Evolutionary conservation across 2,888 invertebrate genomes (phyloP).

Genomic region (Synergus japonicus): DNA sequence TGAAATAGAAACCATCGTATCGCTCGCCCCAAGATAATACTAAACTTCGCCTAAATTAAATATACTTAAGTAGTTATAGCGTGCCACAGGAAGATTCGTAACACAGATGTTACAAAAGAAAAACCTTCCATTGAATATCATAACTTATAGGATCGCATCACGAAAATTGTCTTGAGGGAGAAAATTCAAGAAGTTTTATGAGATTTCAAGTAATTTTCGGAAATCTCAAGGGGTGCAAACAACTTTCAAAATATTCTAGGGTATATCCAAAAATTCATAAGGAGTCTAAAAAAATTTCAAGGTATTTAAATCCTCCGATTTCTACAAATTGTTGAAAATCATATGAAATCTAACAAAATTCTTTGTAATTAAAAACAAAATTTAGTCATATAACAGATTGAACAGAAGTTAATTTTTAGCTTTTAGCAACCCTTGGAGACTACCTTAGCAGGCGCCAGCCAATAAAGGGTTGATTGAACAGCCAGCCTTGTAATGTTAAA

Average conservation of each 20-base stretch:
- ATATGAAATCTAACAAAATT: too few relatives aligned
- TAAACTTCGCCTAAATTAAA: slow-evolving; percentile 22
- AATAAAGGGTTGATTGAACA: slow-evolving; percentile 4
- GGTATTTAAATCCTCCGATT: too few relatives aligned
- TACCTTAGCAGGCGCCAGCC: background rate
- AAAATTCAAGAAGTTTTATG: too few relatives aligned
- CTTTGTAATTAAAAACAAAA: background rate
- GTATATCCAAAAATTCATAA: too few relatives aligned
- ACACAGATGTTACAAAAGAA: background rate
- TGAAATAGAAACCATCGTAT: slow-evolving; percentile 18
- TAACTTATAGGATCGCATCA: background rate
- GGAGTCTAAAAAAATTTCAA: too few relatives aligned
- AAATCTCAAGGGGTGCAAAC: too few relatives aligned
- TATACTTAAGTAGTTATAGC: slow-evolving; percentile 5
- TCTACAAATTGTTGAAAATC: too few relatives aligned
- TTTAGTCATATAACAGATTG: background rate
- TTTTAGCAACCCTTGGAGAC: background rate
- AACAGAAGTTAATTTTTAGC: background rate
- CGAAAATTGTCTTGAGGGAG: background rate
- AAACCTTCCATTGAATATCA: background rate
- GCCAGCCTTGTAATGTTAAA: slow-evolving; percentile 10
- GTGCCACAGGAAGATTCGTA: background rate
- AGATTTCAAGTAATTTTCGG: too few relatives aligned
- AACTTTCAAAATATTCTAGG: too few relatives aligned
- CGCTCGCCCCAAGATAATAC: background rate